These are phyloP conservation scores for Lepus americanus DNA, from an alignment of 2,113 vertebrate species.

Conservation along the genomic window DNA sequence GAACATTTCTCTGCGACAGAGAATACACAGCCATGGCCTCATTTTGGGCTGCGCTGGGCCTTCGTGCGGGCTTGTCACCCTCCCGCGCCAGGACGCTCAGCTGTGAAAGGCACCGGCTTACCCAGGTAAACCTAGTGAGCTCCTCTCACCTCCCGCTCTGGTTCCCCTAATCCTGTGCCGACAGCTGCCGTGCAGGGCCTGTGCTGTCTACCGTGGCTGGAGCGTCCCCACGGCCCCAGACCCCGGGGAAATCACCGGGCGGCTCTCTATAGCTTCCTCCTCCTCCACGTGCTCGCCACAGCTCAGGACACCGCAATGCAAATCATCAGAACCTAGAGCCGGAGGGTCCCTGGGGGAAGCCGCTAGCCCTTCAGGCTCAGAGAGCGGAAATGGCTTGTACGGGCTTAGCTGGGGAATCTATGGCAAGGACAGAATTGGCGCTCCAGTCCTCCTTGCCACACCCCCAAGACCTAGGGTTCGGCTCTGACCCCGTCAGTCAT, in stretches of 20 bases:
- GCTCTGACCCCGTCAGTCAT: fast-evolving
- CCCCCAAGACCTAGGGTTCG: background rate
- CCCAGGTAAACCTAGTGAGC: slow-evolving; percentile 58
- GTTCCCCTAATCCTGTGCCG: background rate
- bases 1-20: slow-evolving; percentile 68
- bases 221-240: background rate
- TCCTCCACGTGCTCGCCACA: background rate
- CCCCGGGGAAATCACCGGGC: slow-evolving; percentile 60
- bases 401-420: background rate
- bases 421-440: background rate
- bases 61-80: background rate
- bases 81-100: background rate
- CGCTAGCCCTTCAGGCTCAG: background rate
- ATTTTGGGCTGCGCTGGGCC: background rate
- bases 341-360: background rate
- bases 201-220: fast-evolving
- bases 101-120: slow-evolving; percentile 53
- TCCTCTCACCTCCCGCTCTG: background rate
- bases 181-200: background rate
- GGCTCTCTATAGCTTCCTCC: background rate
- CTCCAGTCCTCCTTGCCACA: background rate
- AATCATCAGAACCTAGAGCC: slow-evolving; percentile 4
- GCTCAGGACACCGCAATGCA: background rate
- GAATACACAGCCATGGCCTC: slow-evolving; percentile 15
- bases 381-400: background rate